phyloP scores from a whole-genome alignment of 2,888 invertebrate species.

The Amaurobius ferox region DNA sequence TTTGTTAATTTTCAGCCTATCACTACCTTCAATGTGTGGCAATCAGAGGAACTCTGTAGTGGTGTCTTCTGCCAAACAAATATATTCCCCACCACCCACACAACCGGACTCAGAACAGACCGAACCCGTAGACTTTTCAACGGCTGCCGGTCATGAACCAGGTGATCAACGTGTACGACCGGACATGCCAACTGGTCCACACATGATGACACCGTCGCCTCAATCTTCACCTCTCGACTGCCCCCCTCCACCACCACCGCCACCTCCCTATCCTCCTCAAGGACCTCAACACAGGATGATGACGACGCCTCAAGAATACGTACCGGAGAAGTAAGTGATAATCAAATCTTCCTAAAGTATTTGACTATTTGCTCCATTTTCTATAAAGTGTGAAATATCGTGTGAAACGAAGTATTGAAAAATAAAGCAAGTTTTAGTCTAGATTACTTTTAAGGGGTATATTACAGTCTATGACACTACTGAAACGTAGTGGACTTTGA shows the following conservation, averaged over 20 bases:
- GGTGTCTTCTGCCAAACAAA: constrained; percentile 41
- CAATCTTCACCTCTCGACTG: constrained; percentile 39
- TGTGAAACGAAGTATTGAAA: no score
- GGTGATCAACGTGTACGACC: constrained; percentile 29
- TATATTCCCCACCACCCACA: constrained; percentile 54
- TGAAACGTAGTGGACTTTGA: no score
- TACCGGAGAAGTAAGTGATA: constrained; percentile 58
- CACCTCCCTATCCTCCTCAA: constrained; percentile 28
- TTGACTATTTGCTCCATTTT: no score
- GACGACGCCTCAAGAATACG: constrained; percentile 56
- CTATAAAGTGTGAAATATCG: no score
- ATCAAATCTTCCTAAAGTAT: no score
- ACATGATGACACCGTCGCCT: constrained; percentile 31
- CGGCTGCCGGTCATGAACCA: constrained; percentile 60
- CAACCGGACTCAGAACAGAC: constrained; percentile 80
- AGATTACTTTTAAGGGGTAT: no score
- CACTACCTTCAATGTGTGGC: constrained; percentile 37
- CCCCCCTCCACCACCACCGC: constrained; percentile 21
- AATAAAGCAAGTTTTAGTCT: no score
- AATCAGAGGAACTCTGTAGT: constrained; percentile 62
- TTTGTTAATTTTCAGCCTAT: no score
- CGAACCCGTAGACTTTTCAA: constrained; percentile 85
- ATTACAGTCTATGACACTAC: no score
- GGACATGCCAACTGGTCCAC: constrained; percentile 25
- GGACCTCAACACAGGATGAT: constrained; percentile 44